These are phyloP conservation scores for Chionis minor DNA, from an alignment of 2,113 vertebrate genomes.

Conservation along the genomic window DNA sequence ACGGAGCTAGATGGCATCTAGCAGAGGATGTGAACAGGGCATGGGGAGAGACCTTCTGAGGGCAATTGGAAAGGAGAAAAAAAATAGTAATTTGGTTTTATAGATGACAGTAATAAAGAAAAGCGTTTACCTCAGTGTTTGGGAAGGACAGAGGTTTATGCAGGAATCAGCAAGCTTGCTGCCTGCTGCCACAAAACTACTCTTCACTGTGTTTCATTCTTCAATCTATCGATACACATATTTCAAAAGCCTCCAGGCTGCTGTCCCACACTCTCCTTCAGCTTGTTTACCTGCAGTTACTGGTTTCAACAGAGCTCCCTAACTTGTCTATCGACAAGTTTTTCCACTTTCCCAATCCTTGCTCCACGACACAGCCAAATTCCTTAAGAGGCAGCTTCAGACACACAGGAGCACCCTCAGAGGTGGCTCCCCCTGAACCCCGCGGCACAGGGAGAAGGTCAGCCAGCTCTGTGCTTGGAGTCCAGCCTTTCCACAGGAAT, in stretches of 20 bases:
- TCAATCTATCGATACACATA: neutral
- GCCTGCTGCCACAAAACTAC: neutral
- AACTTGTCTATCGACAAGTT: neutral
- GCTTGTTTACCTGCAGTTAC: neutral
- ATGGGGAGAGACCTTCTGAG: neutral
- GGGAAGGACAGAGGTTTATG: neutral
- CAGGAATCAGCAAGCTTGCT: neutral
- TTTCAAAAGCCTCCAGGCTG: neutral
- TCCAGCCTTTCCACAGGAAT: too few relatives aligned
- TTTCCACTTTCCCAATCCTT: neutral
- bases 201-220: neutral
- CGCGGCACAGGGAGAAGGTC: too few relatives aligned
- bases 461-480: too few relatives aligned
- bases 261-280: neutral
- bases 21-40: neutral
- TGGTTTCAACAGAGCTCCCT: neutral
- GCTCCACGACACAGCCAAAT: neutral
- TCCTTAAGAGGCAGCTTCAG: too few relatives aligned
- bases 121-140: neutral
- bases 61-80: neutral
- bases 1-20: accelerated
- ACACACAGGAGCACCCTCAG: too few relatives aligned
- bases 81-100: neutral
- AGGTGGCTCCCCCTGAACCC: too few relatives aligned
- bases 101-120: neutral